Evolutionary conservation across 2,113 vertebrate species (phyloP).

Genomic region (human): GRCh38 chr22:36747501-36748000

Average conservation of each 20-base stretch:
- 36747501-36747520: background rate
- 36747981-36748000: background rate
- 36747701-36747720: background rate
- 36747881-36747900: no score
- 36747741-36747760: fast-evolving
- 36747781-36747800: background rate
- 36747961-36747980: no score
- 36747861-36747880: no score
- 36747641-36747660: background rate
- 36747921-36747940: background rate
- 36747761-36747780: background rate
- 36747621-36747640: background rate
- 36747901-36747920: background rate
- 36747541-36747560: background rate
- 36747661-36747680: background rate
- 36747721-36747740: fast-evolving
- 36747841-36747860: no score
- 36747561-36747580: background rate
- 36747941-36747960: background rate
- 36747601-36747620: fast-evolving
- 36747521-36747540: background rate
- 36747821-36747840: background rate
- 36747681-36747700: background rate
- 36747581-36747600: background rate
- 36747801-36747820: background rate